These are phyloP conservation scores for Lontra canadensis DNA, from an alignment of 2,113 vertebrate genomes.

Conservation along the genomic window DNA sequence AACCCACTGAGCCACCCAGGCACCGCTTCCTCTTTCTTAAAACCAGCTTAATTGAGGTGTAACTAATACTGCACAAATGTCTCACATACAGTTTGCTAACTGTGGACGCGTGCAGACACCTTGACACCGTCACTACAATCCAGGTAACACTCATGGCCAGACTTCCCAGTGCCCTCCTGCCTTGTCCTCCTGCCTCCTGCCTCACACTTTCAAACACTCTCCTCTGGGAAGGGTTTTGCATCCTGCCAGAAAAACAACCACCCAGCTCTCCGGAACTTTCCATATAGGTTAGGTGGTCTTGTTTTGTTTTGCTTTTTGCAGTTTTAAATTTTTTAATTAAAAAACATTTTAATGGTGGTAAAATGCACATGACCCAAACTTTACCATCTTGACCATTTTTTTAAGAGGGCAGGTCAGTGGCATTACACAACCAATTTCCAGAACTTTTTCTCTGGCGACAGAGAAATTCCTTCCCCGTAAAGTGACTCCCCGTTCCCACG, in stretches of 20 bases:
- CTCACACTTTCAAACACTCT: too few relatives aligned
- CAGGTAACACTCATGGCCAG: rapidly evolving
- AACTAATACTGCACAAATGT: background rate
- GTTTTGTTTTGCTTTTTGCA: background rate
- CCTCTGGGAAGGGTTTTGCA: too few relatives aligned
- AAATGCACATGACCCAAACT: too few relatives aligned
- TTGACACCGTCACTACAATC: background rate
- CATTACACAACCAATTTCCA: too few relatives aligned
- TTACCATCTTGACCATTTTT: background rate
- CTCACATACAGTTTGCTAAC: background rate
- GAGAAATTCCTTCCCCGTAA: background rate
- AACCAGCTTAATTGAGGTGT: too few relatives aligned
- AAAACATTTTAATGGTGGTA: background rate
- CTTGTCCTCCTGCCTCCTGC: background rate
- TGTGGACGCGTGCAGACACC: background rate
- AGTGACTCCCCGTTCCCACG: background rate
- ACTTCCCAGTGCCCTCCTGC: background rate
- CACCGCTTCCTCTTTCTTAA: too few relatives aligned
- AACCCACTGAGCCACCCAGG: too few relatives aligned
- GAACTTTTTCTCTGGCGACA: background rate
- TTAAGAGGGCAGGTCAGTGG: background rate
- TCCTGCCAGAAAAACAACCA: background rate
- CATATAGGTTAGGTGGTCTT: background rate
- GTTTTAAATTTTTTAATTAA: too few relatives aligned
- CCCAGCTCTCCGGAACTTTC: background rate